Conservation (phyloP, 2,113 vertebrate species). For the Cololabis saira region DNA sequence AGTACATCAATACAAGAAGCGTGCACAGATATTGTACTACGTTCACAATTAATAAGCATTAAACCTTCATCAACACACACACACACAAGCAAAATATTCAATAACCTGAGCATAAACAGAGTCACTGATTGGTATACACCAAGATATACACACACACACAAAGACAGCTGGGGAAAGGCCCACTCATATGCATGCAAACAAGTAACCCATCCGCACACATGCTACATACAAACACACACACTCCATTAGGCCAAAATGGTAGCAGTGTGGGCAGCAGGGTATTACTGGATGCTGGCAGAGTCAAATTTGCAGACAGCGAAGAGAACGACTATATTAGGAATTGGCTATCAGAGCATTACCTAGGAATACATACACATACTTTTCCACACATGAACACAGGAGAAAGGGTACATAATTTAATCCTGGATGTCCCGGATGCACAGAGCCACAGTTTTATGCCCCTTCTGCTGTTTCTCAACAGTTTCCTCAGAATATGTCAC, state of each 20-base stretch:
- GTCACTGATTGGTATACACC: slow-evolving; percentile 1
- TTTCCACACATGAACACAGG: slow-evolving; percentile 2
- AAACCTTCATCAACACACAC: neutral
- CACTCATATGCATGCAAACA: slow-evolving; percentile 56
- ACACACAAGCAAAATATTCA: slow-evolving; percentile 50
- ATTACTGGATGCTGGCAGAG: slow-evolving; percentile 54
- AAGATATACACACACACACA: slow-evolving; percentile 37
- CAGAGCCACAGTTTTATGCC: slow-evolving; percentile 54
- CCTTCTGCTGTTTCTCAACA: slow-evolving; percentile 52
- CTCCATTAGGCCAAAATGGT: slow-evolving; percentile 63
- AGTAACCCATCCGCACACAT: slow-evolving; percentile 42
- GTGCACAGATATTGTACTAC: no score
- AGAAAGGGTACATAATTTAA: slow-evolving; percentile 60
- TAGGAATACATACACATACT: slow-evolving; percentile 51
- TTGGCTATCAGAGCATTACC: slow-evolving; percentile 71
- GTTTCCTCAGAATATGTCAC: slow-evolving; percentile 62
- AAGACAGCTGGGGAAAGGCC: slow-evolving; percentile 54
- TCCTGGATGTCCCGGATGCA: slow-evolving; percentile 55
- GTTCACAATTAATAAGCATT: neutral
- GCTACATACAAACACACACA: slow-evolving; percentile 49
- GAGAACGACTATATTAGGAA: slow-evolving; percentile 72
- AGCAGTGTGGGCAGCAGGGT: slow-evolving; percentile 57
- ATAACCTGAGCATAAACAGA: slow-evolving; percentile 61
- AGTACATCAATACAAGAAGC: no score
- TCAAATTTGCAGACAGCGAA: slow-evolving; percentile 72